A percentile compares a stretch with the other conserved stretches of the same genome.
Evolutionary conservation across 2,797 vertebrate genomes (phyloP).

Genomic region (Spheniscus humboldti): DNA sequence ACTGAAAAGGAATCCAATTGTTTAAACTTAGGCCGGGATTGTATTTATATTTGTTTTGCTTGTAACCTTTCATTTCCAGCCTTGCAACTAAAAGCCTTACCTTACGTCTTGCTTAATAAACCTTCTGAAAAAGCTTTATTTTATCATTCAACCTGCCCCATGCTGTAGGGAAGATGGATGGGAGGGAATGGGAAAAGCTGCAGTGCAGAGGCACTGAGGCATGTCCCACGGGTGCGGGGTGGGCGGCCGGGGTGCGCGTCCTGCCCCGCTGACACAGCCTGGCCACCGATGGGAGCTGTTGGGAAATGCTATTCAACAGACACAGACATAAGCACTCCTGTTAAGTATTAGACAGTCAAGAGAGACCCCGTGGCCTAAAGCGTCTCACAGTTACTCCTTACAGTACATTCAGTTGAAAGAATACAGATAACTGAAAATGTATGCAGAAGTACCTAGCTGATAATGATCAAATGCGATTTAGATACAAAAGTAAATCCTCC

Average conservation of each 20-base stretch:
- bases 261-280: neutral
- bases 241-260: fast-evolving
- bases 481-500: neutral
- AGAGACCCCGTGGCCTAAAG: neutral
- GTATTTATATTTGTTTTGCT: slow-evolving; percentile 55
- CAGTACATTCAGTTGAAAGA: neutral
- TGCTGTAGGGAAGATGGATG: neutral
- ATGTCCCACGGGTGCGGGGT: neutral
- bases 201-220: neutral
- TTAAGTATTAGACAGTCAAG: neutral
- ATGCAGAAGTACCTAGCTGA: neutral
- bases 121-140: slow-evolving; percentile 12
- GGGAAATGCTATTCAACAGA: neutral
- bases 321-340: neutral
- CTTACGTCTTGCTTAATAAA: slow-evolving; percentile 33
- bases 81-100: slow-evolving; percentile 28
- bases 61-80: slow-evolving; percentile 10
- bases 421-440: neutral
- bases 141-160: neutral
- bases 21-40: slow-evolving; percentile 43
- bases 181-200: neutral
- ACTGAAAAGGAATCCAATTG: slow-evolving; percentile 54
- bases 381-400: neutral
- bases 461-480: neutral
- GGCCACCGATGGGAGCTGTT: fast-evolving